Percentiles rank a stretch among this genome's conserved stretches.
Conservation (phyloP, 2,113 vertebrate species). For the Noturus placidus region DNA sequence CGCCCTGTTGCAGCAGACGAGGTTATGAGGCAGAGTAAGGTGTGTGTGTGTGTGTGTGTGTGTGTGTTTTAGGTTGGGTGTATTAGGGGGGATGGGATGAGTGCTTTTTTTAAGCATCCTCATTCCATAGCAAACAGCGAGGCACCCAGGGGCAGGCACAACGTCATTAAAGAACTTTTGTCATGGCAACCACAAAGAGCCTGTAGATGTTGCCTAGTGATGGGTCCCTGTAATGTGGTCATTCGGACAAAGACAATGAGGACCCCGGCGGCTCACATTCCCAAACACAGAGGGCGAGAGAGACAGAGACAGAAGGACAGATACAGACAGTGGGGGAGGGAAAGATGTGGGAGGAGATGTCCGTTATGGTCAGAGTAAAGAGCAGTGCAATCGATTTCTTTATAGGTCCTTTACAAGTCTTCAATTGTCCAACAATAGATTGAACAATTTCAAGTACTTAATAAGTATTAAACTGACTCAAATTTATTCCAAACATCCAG, state of each 20-base stretch:
- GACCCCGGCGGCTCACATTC: slow-evolving; percentile 69
- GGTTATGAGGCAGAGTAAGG: slow-evolving; percentile 48
- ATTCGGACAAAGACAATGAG: slow-evolving; percentile 77
- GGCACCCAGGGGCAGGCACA: slow-evolving; percentile 66
- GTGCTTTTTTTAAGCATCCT: slow-evolving; percentile 62
- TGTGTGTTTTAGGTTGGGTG: slow-evolving; percentile 42
- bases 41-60: slow-evolving; percentile 51
- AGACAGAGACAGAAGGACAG: slow-evolving; percentile 23
- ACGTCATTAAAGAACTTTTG: slow-evolving; percentile 72
- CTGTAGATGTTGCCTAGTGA: slow-evolving; percentile 76
- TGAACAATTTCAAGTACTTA: neutral
- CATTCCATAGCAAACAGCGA: slow-evolving; percentile 66
- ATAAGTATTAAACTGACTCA: neutral
- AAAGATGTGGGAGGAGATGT: neutral
- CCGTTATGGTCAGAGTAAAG: slow-evolving; percentile 15
- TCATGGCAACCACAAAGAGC: slow-evolving; percentile 76
- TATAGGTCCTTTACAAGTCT: neutral
- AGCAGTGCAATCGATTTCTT: slow-evolving; percentile 2
- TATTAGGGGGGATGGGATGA: slow-evolving; percentile 40
- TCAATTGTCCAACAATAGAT: neutral
- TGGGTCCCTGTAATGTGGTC: slow-evolving; percentile 73
- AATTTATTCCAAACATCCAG: neutral
- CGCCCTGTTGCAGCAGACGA: slow-evolving; percentile 63
- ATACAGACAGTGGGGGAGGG: slow-evolving; percentile 3
- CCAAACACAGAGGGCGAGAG: slow-evolving; percentile 46